A percentile compares a stretch with the other conserved stretches of the same genome.
These are phyloP conservation scores for Glyptemys insculpta DNA, from an alignment of 2,797 vertebrate genomes.

Conservation along the genomic window DNA sequence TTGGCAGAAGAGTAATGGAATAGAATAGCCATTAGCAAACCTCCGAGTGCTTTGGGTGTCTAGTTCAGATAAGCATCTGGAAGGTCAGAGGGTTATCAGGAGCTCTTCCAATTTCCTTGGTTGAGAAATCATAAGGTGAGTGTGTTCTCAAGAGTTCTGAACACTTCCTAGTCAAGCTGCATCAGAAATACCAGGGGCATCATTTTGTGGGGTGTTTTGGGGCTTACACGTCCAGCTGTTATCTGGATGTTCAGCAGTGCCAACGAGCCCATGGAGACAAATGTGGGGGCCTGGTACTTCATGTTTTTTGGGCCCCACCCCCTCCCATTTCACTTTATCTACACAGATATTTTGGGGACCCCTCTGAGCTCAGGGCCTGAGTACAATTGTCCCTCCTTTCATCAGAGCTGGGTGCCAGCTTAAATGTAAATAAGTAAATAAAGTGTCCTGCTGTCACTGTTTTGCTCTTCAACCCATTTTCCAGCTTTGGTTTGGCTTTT, in stretches of 20 bases:
- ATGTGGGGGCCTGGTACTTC: neutral
- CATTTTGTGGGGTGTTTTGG: neutral
- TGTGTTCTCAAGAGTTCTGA: neutral
- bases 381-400: neutral
- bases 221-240: neutral
- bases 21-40: neutral
- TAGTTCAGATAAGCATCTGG: slow-evolving; percentile 5
- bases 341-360: neutral
- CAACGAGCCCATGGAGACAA: neutral
- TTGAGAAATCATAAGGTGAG: slow-evolving; percentile 20
- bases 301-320: neutral
- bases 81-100: slow-evolving; percentile 7
- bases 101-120: neutral
- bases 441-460: neutral
- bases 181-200: neutral
- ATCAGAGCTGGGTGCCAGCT: neutral
- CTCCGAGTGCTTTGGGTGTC: slow-evolving; percentile 1
- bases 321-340: neutral
- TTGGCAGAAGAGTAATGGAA: slow-evolving; percentile 9
- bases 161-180: neutral
- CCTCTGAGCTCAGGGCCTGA: neutral
- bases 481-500: neutral
- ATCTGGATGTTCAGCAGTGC: neutral
- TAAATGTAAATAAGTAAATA: neutral
- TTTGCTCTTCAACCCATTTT: neutral